Percentiles rank a stretch among this genome's conserved stretches.
These are phyloP conservation scores for Volucella zonaria DNA, from an alignment of 2,888 invertebrate genomes.

Conservation along the genomic window DNA sequence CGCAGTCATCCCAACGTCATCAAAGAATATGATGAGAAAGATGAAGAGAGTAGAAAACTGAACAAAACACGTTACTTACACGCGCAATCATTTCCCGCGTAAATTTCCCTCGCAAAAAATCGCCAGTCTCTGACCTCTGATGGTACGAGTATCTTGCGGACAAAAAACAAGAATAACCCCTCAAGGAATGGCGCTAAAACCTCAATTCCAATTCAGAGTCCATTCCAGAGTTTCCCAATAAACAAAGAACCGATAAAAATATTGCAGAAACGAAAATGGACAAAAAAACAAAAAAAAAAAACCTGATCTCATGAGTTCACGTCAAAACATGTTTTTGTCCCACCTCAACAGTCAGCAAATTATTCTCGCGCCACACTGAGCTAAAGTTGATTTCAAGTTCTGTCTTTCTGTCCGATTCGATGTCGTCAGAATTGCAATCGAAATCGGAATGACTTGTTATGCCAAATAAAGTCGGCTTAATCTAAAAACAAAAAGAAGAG, in stretches of 20 bases:
- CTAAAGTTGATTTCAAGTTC: slow-evolving; percentile 54
- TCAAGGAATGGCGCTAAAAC: slow-evolving; percentile 53
- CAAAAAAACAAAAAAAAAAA: slow-evolving; percentile 37
- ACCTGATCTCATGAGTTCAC: slow-evolving; percentile 44
- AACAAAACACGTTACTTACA: too few species aligned
- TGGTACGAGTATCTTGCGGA: not conserved
- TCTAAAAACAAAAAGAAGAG: slow-evolving; percentile 2
- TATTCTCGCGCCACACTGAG: slow-evolving; percentile 66
- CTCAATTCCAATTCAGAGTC: slow-evolving; percentile 15
- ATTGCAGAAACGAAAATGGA: slow-evolving; percentile 1
- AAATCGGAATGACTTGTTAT: slow-evolving; percentile 28
- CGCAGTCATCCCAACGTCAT: too few species aligned
- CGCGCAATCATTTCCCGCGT: too few species aligned
- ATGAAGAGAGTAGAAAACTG: too few species aligned
- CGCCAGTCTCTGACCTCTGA: slow-evolving; percentile 22
- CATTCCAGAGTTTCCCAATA: slow-evolving; percentile 60
- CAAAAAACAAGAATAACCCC: not conserved
- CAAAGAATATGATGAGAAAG: too few species aligned
- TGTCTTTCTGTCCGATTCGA: slow-evolving; percentile 1
- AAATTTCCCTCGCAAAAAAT: too few species aligned
- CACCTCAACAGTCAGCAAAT: slow-evolving; percentile 57
- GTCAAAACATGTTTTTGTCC: slow-evolving; percentile 67
- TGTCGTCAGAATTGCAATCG: too few species aligned
- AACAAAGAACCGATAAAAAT: slow-evolving; percentile 53
- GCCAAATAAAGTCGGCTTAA: slow-evolving; percentile 3